Percentiles rank a stretch among this genome's conserved stretches.
Evolutionary conservation across 2,888 invertebrate genomes (phyloP).

Genomic region (Drosophila sordidapex): DNA sequence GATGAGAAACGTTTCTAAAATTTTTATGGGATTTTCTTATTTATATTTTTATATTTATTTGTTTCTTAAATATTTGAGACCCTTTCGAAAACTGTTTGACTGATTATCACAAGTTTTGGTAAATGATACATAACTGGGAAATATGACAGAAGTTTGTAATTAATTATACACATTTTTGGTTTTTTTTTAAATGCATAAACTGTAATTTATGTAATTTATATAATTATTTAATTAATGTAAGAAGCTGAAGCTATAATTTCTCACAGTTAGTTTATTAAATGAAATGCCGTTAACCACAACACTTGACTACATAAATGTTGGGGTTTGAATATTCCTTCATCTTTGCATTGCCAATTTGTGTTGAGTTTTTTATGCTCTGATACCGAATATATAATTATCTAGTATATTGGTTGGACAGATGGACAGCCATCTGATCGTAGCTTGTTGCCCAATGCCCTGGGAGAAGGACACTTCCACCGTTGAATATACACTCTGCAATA

Average conservation of each 20-base stretch:
- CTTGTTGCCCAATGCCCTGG: neutral
- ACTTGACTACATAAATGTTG: neutral
- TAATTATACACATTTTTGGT: too few species aligned
- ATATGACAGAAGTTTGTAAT: too few species aligned
- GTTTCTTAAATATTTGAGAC: too few species aligned
- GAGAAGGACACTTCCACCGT: neutral
- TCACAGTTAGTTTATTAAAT: neutral
- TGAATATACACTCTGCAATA: neutral
- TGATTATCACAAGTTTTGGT: too few species aligned
- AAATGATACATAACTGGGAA: too few species aligned
- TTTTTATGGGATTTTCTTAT: neutral
- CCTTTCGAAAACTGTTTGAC: too few species aligned
- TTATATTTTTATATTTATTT: too few species aligned
- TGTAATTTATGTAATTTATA: too few species aligned
- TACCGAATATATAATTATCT: neutral
- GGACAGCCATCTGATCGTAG: neutral
- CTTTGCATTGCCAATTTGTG: neutral
- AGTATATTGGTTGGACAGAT: neutral
- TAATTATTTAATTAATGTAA: neutral
- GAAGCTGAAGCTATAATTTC: neutral
- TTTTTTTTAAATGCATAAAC: too few species aligned
- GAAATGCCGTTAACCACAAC: neutral
- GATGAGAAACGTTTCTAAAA: neutral
- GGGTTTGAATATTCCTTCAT: neutral
- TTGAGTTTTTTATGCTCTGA: neutral